phyloP scores from a whole-genome alignment of 2,797 vertebrate species.

The Dromococcyx pavoninus region DNA sequence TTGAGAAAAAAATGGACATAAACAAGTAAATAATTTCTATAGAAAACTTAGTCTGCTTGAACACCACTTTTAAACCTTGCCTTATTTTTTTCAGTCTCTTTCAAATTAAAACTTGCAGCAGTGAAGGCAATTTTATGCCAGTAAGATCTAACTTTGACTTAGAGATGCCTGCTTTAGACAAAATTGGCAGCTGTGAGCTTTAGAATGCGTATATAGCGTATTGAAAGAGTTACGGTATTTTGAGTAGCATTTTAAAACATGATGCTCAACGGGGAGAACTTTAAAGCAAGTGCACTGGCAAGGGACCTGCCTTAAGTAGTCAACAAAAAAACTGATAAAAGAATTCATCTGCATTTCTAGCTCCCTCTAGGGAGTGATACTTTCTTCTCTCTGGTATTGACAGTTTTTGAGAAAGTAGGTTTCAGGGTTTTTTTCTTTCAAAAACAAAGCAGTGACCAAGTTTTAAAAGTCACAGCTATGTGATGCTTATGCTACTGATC shows the following conservation, averaged over 20 bases:
- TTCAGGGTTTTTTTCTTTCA: not conserved
- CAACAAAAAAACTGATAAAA: not conserved
- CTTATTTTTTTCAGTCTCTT: not conserved
- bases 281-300: not conserved
- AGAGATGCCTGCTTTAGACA: not conserved
- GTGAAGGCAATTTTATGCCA: not conserved
- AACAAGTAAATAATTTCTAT: not conserved
- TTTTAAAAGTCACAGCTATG: not conserved
- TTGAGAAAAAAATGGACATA: not conserved
- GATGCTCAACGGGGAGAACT: not conserved
- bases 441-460: not conserved
- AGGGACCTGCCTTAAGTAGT: not conserved
- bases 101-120: not conserved
- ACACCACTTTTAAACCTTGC: not conserved
- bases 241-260: not conserved
- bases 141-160: not conserved
- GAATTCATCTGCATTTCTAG: not conserved
- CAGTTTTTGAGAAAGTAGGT: not conserved
- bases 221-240: not conserved
- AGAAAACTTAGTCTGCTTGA: not conserved
- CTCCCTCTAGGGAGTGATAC: not conserved
- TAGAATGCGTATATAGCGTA: not conserved
- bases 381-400: not conserved
- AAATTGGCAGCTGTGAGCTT: not conserved
- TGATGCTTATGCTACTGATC: not conserved